A percentile compares a stretch with the other conserved stretches of the same genome.
phyloP scores from a whole-genome alignment of 2,797 vertebrate species.

The Onychomys leucogaster region DNA sequence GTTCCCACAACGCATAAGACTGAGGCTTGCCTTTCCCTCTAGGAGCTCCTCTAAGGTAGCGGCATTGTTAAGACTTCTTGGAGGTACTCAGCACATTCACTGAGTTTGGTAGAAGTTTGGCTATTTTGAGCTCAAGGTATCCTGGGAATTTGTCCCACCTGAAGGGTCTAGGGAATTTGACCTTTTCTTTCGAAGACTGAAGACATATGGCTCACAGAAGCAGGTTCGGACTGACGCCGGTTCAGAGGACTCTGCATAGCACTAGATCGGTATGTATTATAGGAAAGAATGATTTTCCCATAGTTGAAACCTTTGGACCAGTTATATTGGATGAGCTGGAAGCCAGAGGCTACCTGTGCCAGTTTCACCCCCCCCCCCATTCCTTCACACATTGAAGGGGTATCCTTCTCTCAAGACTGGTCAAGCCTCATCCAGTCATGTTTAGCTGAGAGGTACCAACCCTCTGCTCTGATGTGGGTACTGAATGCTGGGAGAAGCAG shows the following conservation, averaged over 20 bases:
- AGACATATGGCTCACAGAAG: background rate
- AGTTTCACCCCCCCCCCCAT: background rate
- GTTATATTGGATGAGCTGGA: background rate
- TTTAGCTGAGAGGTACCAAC: background rate
- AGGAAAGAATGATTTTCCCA: constrained; percentile 47
- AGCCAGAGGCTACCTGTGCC: background rate
- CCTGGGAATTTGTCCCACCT: background rate
- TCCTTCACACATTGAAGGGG: background rate
- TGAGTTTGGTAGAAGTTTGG: background rate
- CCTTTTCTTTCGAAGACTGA: constrained; percentile 24
- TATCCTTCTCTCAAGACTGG: background rate
- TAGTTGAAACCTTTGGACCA: background rate
- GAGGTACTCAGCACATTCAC: background rate
- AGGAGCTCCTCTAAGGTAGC: background rate
- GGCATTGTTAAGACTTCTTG: background rate
- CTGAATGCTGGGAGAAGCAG: background rate
- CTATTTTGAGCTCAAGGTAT: background rate
- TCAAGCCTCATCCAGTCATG: too few relatives aligned
- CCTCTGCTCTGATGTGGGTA: background rate
- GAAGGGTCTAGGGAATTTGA: background rate
- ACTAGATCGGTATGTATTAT: background rate
- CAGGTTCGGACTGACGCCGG: background rate
- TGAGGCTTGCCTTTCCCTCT: background rate
- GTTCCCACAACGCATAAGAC: rapidly evolving
- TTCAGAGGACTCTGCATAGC: background rate